Base-by-base conservation (phyloP, 2,888 invertebrate genomes). In the Drosophila tanythrix region DNA sequence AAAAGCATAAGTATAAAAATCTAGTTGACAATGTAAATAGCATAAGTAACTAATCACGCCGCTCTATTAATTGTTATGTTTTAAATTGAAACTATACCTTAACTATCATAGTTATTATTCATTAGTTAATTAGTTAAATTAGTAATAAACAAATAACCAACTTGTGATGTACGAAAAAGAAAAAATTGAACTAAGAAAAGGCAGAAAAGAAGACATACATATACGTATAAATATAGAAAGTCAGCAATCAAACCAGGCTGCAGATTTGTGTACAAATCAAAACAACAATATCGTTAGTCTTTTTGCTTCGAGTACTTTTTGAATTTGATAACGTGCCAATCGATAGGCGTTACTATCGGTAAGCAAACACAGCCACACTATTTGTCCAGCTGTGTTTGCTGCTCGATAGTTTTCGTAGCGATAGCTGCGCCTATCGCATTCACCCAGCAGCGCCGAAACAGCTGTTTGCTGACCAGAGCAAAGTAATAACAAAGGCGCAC, bases 61-160 rank as follows among this genome's bases (percentile, higher is more conserved):
- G 81, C 73, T 82, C 82, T 76, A 74, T 73, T 79, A 83, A 81
- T 83, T 84, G 83, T 84, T 87, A 84, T 74, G 84, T 86, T 82
- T 82, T 83, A 76, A 66, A 68, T 35, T 43, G 56, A 46, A 59
- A 68, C 33, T 64, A 58, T 60, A 63, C 59, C 46, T 74, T 51
- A 68, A 60, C 63, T 62, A 72, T 43, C 66, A 25, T 73, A 76
- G 64, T 59, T 31, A 43, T 57, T 43, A 31, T 31, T 46, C 61
- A 38, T 57, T 72, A 71, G 52, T 38, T 18, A 61, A 59, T 70
- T 76, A 79, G 79, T 67, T 70, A 82, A 87, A 84, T 74, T 87
- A 84, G 88, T 81, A 70, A 74, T 76, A 74, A 81, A 70, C 55
- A 58, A 74, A 70, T 76, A 85, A 76, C 79, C 76, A 82, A 82